Base-by-base conservation (phyloP, 2,888 invertebrate species). In the Xestoiulus laeticollis region DNA sequence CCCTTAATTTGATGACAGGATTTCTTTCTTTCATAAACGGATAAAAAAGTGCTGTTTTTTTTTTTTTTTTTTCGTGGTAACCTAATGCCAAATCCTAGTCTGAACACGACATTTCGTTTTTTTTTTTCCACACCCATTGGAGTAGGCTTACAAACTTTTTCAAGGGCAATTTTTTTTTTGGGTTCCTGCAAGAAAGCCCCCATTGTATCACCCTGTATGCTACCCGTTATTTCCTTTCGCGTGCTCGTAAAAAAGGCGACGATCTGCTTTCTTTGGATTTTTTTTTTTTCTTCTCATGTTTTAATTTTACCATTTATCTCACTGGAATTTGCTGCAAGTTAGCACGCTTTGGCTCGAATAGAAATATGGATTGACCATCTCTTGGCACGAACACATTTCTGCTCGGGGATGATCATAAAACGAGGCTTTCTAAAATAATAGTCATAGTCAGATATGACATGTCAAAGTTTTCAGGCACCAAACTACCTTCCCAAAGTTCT, bases 21-120 rank as follows among this genome's bases (percentile, higher is more conserved):
- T 68, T 68, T 68, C 59, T 68, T 68, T 68, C 59, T 68, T 26
- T 68, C n/a, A 68, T 68, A 68, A 68, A 68, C 22, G 59, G 59
- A 68, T 68, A 12, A 26, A 68, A 68, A 26, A 22, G 10, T 53
- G 19, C 53, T 22, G 22, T 6, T 68, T 68, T 68, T 68, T 68
- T 10, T 48, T 22, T 6, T 6, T 68, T 68, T 68, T 68, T 68
- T 10, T 48, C 3, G 1, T 22, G 59, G 59, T 68, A 68, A 68
- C 59, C 22, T 19, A 68, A 68, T 68, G 22, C 59, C 59, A 68
- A 8, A 68, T 68, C 59, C 59, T 68, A 68, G 22, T 68, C 19
- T 22, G 22, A 68, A 68, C 22, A 68, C 59, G 59, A 68, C 59
- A 26, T 68, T n/a, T 68, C 59, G 22, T 68, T 68, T 68, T 26